These are phyloP conservation scores for Toxonevra muliebris DNA, from an alignment of 2,888 invertebrate genomes.

Conservation along the genomic window DNA sequence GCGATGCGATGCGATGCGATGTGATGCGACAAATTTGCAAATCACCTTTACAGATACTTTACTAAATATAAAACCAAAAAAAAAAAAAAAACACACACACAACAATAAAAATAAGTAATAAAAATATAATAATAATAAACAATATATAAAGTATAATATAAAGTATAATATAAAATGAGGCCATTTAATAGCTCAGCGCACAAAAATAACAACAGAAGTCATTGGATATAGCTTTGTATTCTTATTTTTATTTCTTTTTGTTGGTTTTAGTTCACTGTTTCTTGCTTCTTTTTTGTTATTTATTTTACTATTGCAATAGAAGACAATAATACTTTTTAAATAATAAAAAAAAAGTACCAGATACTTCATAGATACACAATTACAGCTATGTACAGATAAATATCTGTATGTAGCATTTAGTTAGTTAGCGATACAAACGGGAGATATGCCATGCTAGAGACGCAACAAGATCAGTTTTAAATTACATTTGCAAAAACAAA, in stretches of 20 bases:
- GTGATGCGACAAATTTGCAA: slow-evolving; percentile 31
- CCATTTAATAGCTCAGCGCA: slow-evolving; percentile 34
- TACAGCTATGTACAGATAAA: not conserved
- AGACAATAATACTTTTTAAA: slow-evolving; percentile 5
- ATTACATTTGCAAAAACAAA: slow-evolving; percentile 29
- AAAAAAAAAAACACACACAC: not conserved
- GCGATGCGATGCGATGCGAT: slow-evolving; percentile 5
- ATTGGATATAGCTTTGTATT: slow-evolving; percentile 21
- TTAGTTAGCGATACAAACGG: not conserved
- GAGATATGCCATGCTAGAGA: slow-evolving; percentile 16
- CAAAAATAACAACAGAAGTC: slow-evolving; percentile 30
- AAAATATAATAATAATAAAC: no score
- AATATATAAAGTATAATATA: not conserved
- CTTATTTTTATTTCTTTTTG: no score
- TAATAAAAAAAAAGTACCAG: slow-evolving; percentile 1
- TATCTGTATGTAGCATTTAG: no score
- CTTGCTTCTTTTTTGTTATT: slow-evolving; percentile 19
- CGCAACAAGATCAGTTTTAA: slow-evolving; percentile 35
- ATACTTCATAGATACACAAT: slow-evolving; percentile 20
- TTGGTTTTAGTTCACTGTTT: no score
- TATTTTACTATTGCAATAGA: slow-evolving; percentile 6
- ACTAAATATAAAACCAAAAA: slow-evolving; percentile 12
- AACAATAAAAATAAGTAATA: not conserved
- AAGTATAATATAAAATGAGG: slow-evolving; percentile 23
- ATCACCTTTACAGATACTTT: slow-evolving; percentile 22